Evolutionary conservation across 1,140 invertebrate genomes (phyloP).

Genomic region (Drosophila elegans): DNA sequence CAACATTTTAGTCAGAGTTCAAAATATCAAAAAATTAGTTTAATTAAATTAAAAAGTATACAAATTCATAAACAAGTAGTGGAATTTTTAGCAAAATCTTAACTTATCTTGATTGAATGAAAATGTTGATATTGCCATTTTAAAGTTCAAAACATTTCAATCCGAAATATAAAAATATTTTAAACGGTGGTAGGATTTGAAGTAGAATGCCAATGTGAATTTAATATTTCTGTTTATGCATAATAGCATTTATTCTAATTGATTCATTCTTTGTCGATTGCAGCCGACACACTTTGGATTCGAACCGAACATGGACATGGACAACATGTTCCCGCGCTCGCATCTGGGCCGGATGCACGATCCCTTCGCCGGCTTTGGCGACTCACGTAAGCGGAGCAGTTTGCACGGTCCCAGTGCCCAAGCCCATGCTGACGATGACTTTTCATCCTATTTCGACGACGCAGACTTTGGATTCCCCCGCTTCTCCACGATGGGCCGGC

Average conservation of each 20-base stretch:
- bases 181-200: no score
- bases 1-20: no score
- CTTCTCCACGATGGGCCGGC: slow-evolving; percentile 73
- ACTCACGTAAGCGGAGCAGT: slow-evolving; percentile 86
- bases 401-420: slow-evolving; percentile 74
- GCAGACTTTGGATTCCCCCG: slow-evolving; percentile 84
- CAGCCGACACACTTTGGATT: slow-evolving; percentile 78
- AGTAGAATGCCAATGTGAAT: no score
- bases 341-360: slow-evolving; percentile 85
- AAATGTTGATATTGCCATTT: no score
- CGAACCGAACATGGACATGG: slow-evolving; percentile 83
- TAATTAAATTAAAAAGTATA: no score
- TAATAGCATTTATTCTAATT: slow-evolving; percentile 1
- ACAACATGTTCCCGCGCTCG: slow-evolving; percentile 78
- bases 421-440: slow-evolving; percentile 64
- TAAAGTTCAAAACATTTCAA: background rate
- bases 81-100: no score
- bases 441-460: slow-evolving; percentile 84
- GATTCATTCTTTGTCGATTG: slow-evolving; percentile 6
- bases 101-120: no score
- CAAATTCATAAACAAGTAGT: no score
- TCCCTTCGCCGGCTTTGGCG: slow-evolving; percentile 85
- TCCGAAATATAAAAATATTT: background rate
- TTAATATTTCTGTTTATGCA: no score
- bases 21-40: no score